These are phyloP conservation scores for Gastracanthus pulcherrimus DNA, from an alignment of 2,888 invertebrate species.

Conservation along the genomic window DNA sequence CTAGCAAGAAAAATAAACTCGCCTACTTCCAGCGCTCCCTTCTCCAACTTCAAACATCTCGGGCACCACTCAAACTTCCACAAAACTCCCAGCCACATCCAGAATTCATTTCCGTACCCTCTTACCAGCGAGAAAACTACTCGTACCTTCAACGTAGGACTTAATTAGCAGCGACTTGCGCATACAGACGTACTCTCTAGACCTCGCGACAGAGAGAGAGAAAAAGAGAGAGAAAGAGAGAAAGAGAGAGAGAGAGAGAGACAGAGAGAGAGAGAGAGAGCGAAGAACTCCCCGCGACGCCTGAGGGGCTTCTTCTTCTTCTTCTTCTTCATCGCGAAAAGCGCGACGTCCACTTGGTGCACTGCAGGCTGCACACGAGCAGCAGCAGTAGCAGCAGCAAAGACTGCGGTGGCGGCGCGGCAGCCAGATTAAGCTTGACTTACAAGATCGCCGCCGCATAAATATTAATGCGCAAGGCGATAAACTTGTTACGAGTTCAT, in stretches of 20 bases:
- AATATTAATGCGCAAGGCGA: slow-evolving; percentile 43
- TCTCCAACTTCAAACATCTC: too few species aligned
- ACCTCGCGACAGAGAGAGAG: not conserved
- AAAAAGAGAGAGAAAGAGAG: not conserved
- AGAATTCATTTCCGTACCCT: not conserved
- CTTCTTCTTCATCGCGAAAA: slow-evolving; percentile 8
- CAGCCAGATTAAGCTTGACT: slow-evolving; percentile 27
- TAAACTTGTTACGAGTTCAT: slow-evolving; percentile 41
- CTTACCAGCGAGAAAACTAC: not conserved
- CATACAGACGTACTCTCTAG: not conserved
- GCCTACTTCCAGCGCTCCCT: too few species aligned
- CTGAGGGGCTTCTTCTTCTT: slow-evolving; percentile 1
- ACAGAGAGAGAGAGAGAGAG: not conserved
- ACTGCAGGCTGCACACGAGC: too few species aligned
- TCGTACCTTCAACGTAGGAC: not conserved
- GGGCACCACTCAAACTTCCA: too few species aligned
- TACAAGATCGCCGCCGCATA: slow-evolving; percentile 26
- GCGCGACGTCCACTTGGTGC: slow-evolving; percentile 25
- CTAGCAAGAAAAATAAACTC: too few species aligned
- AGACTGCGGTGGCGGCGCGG: too few species aligned
- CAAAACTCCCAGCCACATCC: too few species aligned
- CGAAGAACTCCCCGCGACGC: not conserved
- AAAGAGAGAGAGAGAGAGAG: slow-evolving; percentile 1
- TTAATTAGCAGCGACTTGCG: slow-evolving; percentile 32
- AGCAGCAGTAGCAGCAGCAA: not conserved